Evolutionary conservation across 1,140 invertebrate genomes (phyloP), one percentile per base, ranked within the genome.

Genomic region (Zaprionus capensis): DNA sequence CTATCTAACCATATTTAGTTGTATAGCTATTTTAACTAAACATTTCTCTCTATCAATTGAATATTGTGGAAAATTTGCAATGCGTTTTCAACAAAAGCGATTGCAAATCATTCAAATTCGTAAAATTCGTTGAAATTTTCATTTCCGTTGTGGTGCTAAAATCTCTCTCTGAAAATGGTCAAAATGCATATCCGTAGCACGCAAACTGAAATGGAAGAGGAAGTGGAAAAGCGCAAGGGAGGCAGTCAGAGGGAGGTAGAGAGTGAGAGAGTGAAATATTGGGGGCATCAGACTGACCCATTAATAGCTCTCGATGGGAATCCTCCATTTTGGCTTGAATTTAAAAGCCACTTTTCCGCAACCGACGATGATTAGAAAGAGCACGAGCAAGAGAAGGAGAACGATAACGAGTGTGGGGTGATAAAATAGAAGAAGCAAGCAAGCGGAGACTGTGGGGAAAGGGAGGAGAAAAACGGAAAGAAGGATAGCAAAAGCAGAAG

Each of bases 41-140:
- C 12, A 51, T 22, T 6, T 20, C 14, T 4, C 24, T 49, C 6
- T 17, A 62, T 31, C 22, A 26, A 5, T 70, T 55, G 34, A 70
- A 70, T 9, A 22, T 24, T 15, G 28, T 11, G 11, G 11, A 17
- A 59, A 38, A 20, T 59, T 59, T 6, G n/a, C 34, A 38, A 34
- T 57, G 24, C 15, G n/a, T 11, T 63, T 58, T 36, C 15, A 56
- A 34, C 17, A 41, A 41, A 36, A 28, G 49, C 69, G 36, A 41
- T 59, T 58, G 63, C 31, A 64, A 72, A 66, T 72, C 55, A 74
- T 62, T 69, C 44, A 61, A 46, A 71, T 57, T 64, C 24, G 49
- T 46, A 12, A 57, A 28, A 69, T 64, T 58, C 34, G 31, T 36
- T 36, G 66, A 28, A 75, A 57, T 65, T 75, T 70, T 71, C 66